phyloP scores from a whole-genome alignment of 2,113 vertebrate species.

The Hippopotamus amphibius region DNA sequence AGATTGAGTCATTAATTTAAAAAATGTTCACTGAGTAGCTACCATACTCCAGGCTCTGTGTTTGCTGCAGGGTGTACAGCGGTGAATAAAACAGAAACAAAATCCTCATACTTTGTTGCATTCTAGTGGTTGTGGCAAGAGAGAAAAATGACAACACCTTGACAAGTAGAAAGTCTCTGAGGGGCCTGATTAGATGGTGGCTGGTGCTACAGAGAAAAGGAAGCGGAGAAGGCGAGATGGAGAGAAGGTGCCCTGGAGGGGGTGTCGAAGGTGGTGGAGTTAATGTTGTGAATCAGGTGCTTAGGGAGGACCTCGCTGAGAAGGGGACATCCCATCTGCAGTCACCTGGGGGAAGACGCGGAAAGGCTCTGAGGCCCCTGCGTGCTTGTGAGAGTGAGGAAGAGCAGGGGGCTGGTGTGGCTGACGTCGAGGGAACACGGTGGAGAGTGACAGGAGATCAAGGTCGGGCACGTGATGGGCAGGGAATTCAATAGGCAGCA shows the following conservation, averaged over 20 bases:
- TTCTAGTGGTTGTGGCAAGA: background rate
- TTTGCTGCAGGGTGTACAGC: background rate
- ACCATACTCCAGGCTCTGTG: background rate
- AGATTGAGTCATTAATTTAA: background rate
- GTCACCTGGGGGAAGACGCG: background rate
- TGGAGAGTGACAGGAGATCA: background rate
- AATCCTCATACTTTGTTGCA: background rate
- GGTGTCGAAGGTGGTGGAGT: background rate
- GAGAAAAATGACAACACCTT: background rate
- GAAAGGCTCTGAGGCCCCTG: background rate
- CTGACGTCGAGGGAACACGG: background rate
- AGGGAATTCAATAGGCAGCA: background rate
- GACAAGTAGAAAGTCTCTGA: background rate
- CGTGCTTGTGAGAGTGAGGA: background rate
- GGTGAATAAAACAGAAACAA: slow-evolving; percentile 26
- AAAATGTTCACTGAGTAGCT: background rate
- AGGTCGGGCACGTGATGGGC: background rate
- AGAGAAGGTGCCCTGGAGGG: background rate
- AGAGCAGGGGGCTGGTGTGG: background rate
- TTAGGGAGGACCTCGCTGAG: background rate
- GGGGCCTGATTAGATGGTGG: background rate
- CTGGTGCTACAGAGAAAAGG: background rate
- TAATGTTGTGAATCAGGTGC: background rate
- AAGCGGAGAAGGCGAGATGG: background rate
- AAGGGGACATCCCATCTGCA: background rate